phyloP scores from a whole-genome alignment of 2,113 vertebrate species.

The Sinocyclocheilus maitianheensis region DNA sequence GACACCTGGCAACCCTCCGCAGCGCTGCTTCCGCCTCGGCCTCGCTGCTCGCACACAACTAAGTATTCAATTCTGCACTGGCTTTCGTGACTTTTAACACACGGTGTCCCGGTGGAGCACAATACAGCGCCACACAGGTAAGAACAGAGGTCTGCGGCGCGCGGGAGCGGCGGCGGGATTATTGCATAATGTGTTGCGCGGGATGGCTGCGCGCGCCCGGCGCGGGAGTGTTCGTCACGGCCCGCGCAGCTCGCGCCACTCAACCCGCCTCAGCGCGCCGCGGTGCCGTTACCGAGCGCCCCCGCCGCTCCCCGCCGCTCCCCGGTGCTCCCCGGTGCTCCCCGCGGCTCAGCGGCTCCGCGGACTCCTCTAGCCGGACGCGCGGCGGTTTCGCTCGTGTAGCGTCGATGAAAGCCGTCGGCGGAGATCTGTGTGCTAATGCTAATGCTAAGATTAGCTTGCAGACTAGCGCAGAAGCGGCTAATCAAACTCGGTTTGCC shows the following conservation, averaged over 20 bases:
- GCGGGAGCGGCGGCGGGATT: constrained; percentile 47
- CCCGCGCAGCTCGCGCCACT: constrained; percentile 60
- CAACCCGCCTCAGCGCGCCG: constrained; percentile 28
- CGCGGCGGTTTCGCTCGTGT: neutral
- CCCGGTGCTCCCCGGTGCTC: no score
- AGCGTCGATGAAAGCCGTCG: neutral
- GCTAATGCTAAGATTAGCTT: constrained; percentile 42
- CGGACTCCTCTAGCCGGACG: neutral
- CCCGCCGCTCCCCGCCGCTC: no score
- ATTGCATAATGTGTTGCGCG: constrained; percentile 60
- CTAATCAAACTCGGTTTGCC: neutral
- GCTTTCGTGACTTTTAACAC: constrained; percentile 58
- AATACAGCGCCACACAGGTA: constrained; percentile 64
- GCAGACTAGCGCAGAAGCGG: neutral
- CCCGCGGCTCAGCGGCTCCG: neutral
- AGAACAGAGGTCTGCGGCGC: constrained; percentile 52
- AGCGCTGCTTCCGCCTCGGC: constrained; percentile 74
- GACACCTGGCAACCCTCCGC: constrained; percentile 54
- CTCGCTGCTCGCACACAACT: constrained; percentile 58
- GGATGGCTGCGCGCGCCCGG: constrained; percentile 78
- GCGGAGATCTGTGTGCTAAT: constrained; percentile 4
- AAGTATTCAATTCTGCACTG: constrained; percentile 63
- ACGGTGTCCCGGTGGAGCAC: constrained; percentile 53
- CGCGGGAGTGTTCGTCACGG: constrained; percentile 71
- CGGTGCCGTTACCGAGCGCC: neutral